phyloP scores from a whole-genome alignment of 2,113 vertebrate species.

The Tachycineta bicolor region DNA sequence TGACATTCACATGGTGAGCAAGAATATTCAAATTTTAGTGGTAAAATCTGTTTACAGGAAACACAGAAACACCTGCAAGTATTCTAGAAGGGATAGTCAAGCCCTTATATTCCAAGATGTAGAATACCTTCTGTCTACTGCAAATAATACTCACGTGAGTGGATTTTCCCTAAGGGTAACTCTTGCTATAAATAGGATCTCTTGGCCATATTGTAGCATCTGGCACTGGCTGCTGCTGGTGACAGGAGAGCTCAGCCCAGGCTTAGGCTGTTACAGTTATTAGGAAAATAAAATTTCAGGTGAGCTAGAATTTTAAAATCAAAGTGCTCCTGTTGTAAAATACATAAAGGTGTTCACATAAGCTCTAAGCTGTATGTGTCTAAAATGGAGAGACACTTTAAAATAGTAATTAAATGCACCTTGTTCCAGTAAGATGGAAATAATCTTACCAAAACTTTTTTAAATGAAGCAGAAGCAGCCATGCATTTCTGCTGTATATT shows the following conservation, averaged over 20 bases:
- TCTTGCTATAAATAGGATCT: conserved; percentile 46
- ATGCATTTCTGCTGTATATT: background rate
- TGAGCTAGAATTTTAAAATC: background rate
- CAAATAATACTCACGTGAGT: conserved; percentile 22
- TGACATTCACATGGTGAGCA: background rate
- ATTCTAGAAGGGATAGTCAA: background rate
- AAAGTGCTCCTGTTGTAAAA: background rate
- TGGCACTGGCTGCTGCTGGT: background rate
- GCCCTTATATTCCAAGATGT: background rate
- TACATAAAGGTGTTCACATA: background rate
- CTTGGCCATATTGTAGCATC: conserved; percentile 21
- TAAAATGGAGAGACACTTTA: background rate
- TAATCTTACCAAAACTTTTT: background rate
- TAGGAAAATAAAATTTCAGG: background rate
- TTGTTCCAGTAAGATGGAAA: background rate
- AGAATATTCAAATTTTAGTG: background rate
- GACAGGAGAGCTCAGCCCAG: background rate
- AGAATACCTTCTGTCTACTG: background rate
- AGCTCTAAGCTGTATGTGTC: background rate
- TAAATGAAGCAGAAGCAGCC: background rate
- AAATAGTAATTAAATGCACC: background rate
- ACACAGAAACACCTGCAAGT: conserved; percentile 6
- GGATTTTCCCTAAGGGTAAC: conserved; percentile 31
- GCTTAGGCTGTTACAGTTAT: background rate
- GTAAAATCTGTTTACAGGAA: background rate